Evolutionary conservation across 1,140 invertebrate genomes (phyloP).

Genomic region (Drosophila chauvacae): DNA sequence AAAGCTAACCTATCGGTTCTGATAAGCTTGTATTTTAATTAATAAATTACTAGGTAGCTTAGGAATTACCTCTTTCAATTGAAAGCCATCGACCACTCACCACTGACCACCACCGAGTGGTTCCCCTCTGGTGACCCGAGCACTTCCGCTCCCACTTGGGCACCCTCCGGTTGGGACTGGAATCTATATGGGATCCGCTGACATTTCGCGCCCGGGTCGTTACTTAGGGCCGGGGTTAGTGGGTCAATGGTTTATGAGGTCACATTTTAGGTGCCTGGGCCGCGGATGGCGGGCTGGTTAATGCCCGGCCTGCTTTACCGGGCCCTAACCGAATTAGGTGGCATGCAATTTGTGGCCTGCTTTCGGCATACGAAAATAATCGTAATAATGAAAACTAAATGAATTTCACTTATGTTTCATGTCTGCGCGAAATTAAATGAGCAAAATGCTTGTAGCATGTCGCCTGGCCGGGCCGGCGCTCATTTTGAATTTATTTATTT

Average conservation of each 20-base stretch:
- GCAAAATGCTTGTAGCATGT: constrained; percentile 74
- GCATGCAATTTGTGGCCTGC: constrained; percentile 69
- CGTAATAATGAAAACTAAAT: constrained; percentile 79
- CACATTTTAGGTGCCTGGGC: constrained; percentile 43
- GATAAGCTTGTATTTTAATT: neutral
- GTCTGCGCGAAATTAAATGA: constrained; percentile 77
- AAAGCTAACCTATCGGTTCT: neutral
- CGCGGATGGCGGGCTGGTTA: constrained; percentile 49
- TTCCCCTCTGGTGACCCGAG: constrained; percentile 39
- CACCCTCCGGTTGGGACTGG: constrained; percentile 34
- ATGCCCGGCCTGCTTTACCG: constrained; percentile 40
- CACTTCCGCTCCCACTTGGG: constrained; percentile 58
- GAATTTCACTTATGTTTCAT: constrained; percentile 80
- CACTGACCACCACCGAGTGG: constrained; percentile 51
- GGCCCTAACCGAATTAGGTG: constrained; percentile 64
- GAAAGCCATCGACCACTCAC: constrained; percentile 3
- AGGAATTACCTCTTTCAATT: neutral
- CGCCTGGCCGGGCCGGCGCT: constrained; percentile 25
- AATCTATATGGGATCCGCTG: constrained; percentile 75
- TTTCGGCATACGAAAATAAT: constrained; percentile 51
- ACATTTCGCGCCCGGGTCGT: constrained; percentile 73
- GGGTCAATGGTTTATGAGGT: constrained; percentile 79
- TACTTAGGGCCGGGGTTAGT: constrained; percentile 77
- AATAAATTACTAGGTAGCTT: neutral
- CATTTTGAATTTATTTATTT: constrained; percentile 55